Evolutionary conservation across 2,888 invertebrate genomes (phyloP).

Genomic region (Pristionchus arcanus): DNA sequence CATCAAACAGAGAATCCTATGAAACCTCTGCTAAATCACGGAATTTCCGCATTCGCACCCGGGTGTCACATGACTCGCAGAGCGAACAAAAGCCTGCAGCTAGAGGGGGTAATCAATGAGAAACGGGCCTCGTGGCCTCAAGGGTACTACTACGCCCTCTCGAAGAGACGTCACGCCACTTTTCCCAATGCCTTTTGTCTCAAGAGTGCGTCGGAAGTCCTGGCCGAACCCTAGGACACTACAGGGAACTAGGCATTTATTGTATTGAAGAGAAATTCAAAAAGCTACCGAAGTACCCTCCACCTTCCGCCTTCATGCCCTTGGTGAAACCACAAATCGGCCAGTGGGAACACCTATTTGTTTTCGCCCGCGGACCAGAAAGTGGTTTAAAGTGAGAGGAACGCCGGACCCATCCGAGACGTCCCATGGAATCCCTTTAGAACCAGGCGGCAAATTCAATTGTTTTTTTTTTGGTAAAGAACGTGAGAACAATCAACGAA

Average conservation of each 20-base stretch:
- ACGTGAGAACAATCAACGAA: no score
- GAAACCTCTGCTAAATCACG: not conserved
- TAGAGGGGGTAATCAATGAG: conserved; percentile 8
- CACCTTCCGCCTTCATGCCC: not conserved
- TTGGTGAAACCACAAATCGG: not conserved
- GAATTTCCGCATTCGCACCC: not conserved
- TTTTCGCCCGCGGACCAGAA: not conserved
- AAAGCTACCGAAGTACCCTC: not conserved
- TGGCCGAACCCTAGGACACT: not conserved
- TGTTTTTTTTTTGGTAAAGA: no score
- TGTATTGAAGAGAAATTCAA: not conserved
- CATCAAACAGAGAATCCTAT: not conserved
- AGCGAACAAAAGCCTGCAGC: not conserved
- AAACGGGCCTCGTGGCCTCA: not conserved
- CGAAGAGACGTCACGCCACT: not conserved
- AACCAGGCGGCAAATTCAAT: no score
- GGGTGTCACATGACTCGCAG: not conserved
- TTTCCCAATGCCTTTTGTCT: not conserved
- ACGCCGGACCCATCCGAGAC: not conserved
- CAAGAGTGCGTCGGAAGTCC: not conserved
- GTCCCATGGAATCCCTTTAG: no score
- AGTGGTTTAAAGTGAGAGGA: not conserved
- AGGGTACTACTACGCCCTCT: not conserved
- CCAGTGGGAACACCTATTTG: not conserved
- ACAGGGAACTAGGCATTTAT: not conserved